Base-by-base conservation (phyloP, 2,888 invertebrate species). In the Diarsia mendica region DNA sequence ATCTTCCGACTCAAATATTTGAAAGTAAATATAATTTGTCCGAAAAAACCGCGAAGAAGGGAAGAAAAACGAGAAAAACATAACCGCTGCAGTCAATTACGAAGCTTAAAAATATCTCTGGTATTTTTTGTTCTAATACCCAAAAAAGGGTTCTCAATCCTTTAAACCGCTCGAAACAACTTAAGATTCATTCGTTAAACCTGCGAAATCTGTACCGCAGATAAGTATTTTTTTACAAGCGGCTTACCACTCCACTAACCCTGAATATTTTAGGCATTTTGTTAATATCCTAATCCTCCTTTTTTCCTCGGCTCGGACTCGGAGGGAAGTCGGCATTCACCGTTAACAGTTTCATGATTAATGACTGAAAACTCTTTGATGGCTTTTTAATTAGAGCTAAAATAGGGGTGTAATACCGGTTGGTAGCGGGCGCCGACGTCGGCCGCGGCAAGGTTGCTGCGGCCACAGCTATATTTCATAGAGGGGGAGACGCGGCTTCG, bases 381-480 rank as follows among this genome's bases (percentile, higher is more conserved):
- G 95, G 96, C 95, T 96, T 96, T 96, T 96, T 96, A 96, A 96
- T 96, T 96, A 96, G 96, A 96, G 96, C 95, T 95, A 95, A 96
- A 96, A 95, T 93, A 94, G 95, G 96, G 96, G 95, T 95, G 95
- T 95, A 94, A 94, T 94, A 91, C 94, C 89, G 90, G 91, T 91
- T 90, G 91, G 91, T 91, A 89, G 88, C 88, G 80, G 77, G 81
- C 80, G 80, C 83, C 82, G 82, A 79, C 84, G 86, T 87, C 87
- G 89, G 89, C 87, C 89, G 89, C 87, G 91, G 92, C 90, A 92
- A 94, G 93, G 93, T 91, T 94, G 93, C 92, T 92, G 94, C 93
- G 95, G 92, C 94, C 93, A 86, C 90, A 89, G 94, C 94, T 93
- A 95, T 96, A 96, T 96, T 95, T 96, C 95, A 96, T 96, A 95